A percentile compares a stretch with the other conserved stretches of the same genome.
Conservation (phyloP, 1,140 invertebrate species). For the Trichomalopsis sarcophagae region DNA sequence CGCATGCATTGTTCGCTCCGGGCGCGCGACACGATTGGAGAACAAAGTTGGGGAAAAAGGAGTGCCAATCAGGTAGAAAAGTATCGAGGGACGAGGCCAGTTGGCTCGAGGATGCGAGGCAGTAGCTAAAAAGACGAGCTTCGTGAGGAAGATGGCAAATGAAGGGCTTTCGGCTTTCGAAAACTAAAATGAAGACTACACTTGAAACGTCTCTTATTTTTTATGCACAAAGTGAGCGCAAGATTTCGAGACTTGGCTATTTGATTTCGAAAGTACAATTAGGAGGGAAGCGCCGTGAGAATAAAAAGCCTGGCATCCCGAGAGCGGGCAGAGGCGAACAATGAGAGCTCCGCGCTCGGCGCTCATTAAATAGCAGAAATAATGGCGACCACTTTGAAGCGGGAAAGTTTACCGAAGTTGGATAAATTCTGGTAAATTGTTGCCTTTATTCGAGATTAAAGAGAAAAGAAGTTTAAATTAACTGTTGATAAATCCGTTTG, state of each 20-base stretch:
- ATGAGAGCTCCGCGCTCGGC: not conserved
- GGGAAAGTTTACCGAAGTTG: not conserved
- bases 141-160: not conserved
- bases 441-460: not conserved
- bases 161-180: too few species aligned
- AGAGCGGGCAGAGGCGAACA: not conserved
- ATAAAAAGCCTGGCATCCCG: too few species aligned
- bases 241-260: too few species aligned
- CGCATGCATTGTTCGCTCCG: conserved; percentile 38
- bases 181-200: too few species aligned
- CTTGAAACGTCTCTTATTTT: too few species aligned
- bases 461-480: conserved; percentile 18
- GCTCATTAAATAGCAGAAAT: not conserved
- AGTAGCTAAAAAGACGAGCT: conserved; percentile 10
- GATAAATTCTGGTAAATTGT: conserved; percentile 15
- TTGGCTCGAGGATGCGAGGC: not conserved
- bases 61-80: conserved; percentile 48
- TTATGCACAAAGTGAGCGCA: too few species aligned
- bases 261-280: not conserved
- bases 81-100: conserved; percentile 27
- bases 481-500: conserved; percentile 30
- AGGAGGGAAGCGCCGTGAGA: not conserved
- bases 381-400: not conserved
- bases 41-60: conserved; percentile 44
- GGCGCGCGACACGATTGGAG: conserved; percentile 32